Conservation (phyloP, 2,797 vertebrate genomes). For the Peromyscus eremicus region DNA sequence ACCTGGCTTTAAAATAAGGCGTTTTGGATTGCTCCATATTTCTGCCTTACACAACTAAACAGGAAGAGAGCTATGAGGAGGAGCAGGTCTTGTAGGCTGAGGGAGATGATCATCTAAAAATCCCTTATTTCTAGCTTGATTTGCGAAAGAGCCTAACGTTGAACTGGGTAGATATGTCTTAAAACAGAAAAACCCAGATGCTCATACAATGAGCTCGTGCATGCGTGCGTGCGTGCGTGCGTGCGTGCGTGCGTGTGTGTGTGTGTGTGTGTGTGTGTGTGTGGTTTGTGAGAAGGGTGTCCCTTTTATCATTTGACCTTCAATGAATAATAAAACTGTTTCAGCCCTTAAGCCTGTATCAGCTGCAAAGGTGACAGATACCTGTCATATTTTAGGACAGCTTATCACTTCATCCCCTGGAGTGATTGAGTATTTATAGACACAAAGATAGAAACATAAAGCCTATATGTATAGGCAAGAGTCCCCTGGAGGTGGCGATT, state of each 20-base stretch:
- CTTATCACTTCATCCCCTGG: slow-evolving; percentile 75
- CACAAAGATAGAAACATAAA: slow-evolving; percentile 86
- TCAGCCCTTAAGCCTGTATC: slow-evolving; percentile 1
- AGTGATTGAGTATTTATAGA: slow-evolving; percentile 88
- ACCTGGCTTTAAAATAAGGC: background rate
- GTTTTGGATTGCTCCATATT: background rate
- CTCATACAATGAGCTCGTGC: background rate
- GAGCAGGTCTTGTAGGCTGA: background rate
- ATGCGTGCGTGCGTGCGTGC: too few species aligned
- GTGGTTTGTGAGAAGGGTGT: background rate
- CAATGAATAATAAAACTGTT: slow-evolving; percentile 27
- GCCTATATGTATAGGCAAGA: slow-evolving; percentile 82
- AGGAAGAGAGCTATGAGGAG: background rate
- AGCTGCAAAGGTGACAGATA: slow-evolving; percentile 63
- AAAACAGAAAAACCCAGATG: slow-evolving; percentile 37
- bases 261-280: background rate
- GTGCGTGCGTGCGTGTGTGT: background rate
- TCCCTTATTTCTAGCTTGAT: background rate
- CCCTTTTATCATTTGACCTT: slow-evolving; percentile 63
- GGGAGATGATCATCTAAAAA: background rate
- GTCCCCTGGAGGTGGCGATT: slow-evolving; percentile 83
- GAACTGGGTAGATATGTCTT: background rate
- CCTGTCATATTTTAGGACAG: slow-evolving; percentile 72
- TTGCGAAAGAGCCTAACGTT: fast-evolving
- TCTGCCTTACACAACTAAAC: background rate